Base-by-base conservation (phyloP, 2,888 invertebrate species). In the Aleiodes alternator region DNA sequence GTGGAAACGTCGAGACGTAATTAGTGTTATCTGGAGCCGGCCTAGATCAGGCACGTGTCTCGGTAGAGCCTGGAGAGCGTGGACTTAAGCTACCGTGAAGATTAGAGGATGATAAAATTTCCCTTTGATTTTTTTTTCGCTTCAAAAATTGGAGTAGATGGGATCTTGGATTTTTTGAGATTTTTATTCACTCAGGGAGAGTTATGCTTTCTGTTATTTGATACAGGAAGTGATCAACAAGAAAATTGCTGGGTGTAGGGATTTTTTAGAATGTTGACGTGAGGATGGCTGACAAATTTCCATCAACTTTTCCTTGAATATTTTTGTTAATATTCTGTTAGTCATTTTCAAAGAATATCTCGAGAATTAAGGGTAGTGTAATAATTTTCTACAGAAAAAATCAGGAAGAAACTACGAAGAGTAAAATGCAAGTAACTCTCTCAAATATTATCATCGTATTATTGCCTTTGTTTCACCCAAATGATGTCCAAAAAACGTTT, bases 11-110 rank as follows among this genome's bases (percentile, higher is more conserved):
- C 43, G 57, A 14, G 55, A 73, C 78, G 76, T 80, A 80, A 80
- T 80, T 80, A 78, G 80, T 76, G 76, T 78, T 78, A 80, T 80
- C 78, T 74, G 66, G 75, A 70, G 70, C 70, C 72, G 78, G 77
- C 78, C 79, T 76, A 77, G 74, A 80, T 80, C 78, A 75, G 64
- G 78, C 77, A 66, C 79, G 78, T 76, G 74, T 72, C 72, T 56
- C 68, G 50, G 59, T 76, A 53, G 16, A 38, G 43, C 55, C n/a
- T 14, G 70, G 53, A 38, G 48, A 70, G 66, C 64, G 53, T 56
- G 57, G 70, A 66, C 70, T 70, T 78, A 69, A 76, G 72, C 72
- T 74, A 77, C 77, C 77, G 74, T 77, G 68, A 76, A 76, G 75
- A 76, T 76, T 48, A 77, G 53, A 57, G 29, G 38, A 34, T 50